Evolutionary conservation across 2,888 invertebrate species (phyloP), one percentile per base, ranked within the genome.

Genomic region (Troglohyphantes excavatus): DNA sequence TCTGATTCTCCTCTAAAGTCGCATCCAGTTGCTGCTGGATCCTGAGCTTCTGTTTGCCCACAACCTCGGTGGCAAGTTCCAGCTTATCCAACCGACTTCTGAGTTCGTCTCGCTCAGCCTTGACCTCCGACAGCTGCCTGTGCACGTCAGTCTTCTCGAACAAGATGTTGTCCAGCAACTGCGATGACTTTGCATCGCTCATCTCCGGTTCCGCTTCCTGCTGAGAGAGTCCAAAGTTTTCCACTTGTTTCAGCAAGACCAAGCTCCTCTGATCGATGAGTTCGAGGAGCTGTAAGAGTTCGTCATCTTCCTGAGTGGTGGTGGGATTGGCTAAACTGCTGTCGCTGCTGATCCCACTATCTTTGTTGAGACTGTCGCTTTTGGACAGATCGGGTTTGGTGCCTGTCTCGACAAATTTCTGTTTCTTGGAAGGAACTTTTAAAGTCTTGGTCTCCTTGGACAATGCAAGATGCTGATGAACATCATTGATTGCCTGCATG

Each of bases 341-440:
- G 7, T 90, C 86, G 21, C 90, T 86, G 3, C 88, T 84, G 1
- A 91, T 79, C 11, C 91, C 91, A 73, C 91, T 91, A 39, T 91
- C 91, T 79, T 91, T 89, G 53, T 91, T 91, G 21, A 90, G 27
- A 53, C 90, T 90, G 46, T 90, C 90, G n/a, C 90, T 83, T 26
- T 90, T 84, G 3, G 73, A 73, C 11, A 61, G 26, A 17, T 90
- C 85, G 0, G 26, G n/a, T 29, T 84, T 90, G 2, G 19, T 13
- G 3, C 11, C 13, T 2, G 17, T 6, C 21, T 78, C 78, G n/a
- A 59, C 46, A 11, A 75, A 68, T 21, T 65, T 46, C 2, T 67
- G 17, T n/a, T 84, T 85, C 26, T 84, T 84, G 7, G 23, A 13
- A 39, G 46, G 9, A 33, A 13, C 29, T 0, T 46, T 19, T 19